These are phyloP conservation scores for Jacana jacana DNA, from an alignment of 2,113 vertebrate genomes.

Conservation along the genomic window DNA sequence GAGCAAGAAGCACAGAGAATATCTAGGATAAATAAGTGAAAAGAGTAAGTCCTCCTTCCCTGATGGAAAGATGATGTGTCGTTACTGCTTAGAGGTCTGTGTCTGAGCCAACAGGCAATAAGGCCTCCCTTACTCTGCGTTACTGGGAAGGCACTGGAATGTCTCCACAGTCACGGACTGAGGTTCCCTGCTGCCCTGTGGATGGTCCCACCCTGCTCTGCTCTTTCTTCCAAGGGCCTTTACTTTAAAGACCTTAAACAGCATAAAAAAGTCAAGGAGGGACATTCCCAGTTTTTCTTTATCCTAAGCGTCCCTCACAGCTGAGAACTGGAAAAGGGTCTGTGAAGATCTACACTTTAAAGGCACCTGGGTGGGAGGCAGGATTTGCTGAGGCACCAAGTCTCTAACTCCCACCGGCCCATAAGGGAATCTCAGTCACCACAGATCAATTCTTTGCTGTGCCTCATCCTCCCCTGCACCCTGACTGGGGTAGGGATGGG, in stretches of 20 bases:
- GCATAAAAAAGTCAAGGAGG: background rate
- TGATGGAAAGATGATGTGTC: background rate
- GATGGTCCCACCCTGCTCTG: background rate
- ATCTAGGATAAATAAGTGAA: background rate
- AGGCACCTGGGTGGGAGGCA: background rate
- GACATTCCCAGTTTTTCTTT: background rate
- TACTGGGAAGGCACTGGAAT: background rate
- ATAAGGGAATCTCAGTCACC: background rate
- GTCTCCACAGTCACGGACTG: accelerated
- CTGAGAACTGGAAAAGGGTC: background rate
- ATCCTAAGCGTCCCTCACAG: background rate
- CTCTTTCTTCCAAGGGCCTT: background rate
- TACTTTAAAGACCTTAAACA: background rate
- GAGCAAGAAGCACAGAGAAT: background rate
- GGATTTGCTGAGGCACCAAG: background rate
- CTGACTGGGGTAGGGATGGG: background rate
- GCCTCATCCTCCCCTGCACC: background rate
- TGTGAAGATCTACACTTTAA: background rate
- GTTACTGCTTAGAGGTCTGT: no score
- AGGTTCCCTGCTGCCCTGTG: background rate
- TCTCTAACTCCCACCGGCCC: background rate
- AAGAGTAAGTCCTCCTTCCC: background rate
- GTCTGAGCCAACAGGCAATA: accelerated
- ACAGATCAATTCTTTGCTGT: background rate
- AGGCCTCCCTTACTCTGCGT: background rate